These are phyloP conservation scores for Cheilosia grossa DNA, from an alignment of 2,888 invertebrate species.

Conservation along the genomic window DNA sequence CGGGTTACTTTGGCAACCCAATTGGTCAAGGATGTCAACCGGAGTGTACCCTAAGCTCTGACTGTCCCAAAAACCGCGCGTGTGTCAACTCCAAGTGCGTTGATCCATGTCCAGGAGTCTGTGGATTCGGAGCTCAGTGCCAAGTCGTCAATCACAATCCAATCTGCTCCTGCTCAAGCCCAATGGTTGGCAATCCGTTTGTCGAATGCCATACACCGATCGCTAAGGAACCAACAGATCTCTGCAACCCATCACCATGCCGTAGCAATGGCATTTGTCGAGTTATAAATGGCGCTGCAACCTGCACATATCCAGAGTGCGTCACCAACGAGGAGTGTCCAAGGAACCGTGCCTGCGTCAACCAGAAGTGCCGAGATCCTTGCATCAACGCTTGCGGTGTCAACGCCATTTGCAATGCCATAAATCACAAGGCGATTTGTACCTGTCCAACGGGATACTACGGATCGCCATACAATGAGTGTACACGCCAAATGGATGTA, in stretches of 20 bases:
- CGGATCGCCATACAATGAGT: slow-evolving; percentile 91
- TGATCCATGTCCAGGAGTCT: slow-evolving; percentile 91
- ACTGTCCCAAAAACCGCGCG: slow-evolving; percentile 89
- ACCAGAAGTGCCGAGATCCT: slow-evolving; percentile 93
- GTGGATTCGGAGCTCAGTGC: slow-evolving; percentile 91
- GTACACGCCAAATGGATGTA: slow-evolving; percentile 84
- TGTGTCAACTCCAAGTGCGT: slow-evolving; percentile 91
- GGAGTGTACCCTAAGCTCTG: slow-evolving; percentile 92
- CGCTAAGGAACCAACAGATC: slow-evolving; percentile 85
- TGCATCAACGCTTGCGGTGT: slow-evolving; percentile 92
- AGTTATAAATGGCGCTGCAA: slow-evolving; percentile 87
- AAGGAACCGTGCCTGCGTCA: slow-evolving; percentile 91
- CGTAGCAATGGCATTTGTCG: slow-evolving; percentile 92
- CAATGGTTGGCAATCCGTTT: slow-evolving; percentile 92
- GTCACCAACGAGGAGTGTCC: slow-evolving; percentile 94
- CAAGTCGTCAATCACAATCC: slow-evolving; percentile 93
- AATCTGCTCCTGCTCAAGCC: slow-evolving; percentile 90
- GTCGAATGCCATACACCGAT: slow-evolving; percentile 85
- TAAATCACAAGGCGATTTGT: slow-evolving; percentile 93
- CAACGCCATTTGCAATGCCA: slow-evolving; percentile 90
- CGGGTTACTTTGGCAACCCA: slow-evolving; percentile 90
- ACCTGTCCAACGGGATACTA: slow-evolving; percentile 91
- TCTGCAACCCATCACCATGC: slow-evolving; percentile 94
- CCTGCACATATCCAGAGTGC: slow-evolving; percentile 93
- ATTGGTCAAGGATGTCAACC: slow-evolving; percentile 89